A percentile compares a stretch with the other conserved stretches of the same genome.
Conservation (phyloP, 2,113 vertebrate genomes). For the Conger conger region DNA sequence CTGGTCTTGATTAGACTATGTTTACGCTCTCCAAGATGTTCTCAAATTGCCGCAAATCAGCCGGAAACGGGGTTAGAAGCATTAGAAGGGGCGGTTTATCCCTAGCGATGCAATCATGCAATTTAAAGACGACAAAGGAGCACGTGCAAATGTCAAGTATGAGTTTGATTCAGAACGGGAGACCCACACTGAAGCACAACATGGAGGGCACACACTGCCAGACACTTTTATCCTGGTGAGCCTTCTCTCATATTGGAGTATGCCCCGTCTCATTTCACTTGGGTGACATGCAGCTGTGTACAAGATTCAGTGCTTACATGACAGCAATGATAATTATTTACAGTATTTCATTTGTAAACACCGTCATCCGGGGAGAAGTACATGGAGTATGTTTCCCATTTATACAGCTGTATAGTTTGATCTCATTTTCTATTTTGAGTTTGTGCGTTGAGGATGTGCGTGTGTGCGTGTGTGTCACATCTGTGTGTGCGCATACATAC, state of each 20-base stretch:
- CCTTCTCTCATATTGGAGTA: background rate
- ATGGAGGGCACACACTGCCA: conserved; percentile 56
- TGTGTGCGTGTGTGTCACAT: too few relatives aligned
- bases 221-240: background rate
- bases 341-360: background rate
- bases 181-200: conserved; percentile 47
- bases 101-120: conserved; percentile 27
- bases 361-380: background rate
- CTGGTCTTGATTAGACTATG: conserved; percentile 57
- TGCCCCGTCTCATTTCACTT: background rate
- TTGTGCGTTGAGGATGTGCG: too few relatives aligned
- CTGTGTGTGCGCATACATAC: too few relatives aligned
- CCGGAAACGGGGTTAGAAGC: conserved; percentile 50
- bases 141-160: conserved; percentile 70
- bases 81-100: conserved; percentile 56
- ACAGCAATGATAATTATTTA: background rate
- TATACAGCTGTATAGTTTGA: too few relatives aligned
- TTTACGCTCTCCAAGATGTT: conserved; percentile 54
- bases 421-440: too few relatives aligned
- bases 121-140: conserved; percentile 52
- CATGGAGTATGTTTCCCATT: background rate
- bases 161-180: conserved; percentile 64
- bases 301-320: background rate
- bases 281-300: background rate
- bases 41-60: conserved; percentile 62